These are phyloP conservation scores for Cheilosia variabilis DNA, from an alignment of 2,888 invertebrate species.

Conservation along the genomic window DNA sequence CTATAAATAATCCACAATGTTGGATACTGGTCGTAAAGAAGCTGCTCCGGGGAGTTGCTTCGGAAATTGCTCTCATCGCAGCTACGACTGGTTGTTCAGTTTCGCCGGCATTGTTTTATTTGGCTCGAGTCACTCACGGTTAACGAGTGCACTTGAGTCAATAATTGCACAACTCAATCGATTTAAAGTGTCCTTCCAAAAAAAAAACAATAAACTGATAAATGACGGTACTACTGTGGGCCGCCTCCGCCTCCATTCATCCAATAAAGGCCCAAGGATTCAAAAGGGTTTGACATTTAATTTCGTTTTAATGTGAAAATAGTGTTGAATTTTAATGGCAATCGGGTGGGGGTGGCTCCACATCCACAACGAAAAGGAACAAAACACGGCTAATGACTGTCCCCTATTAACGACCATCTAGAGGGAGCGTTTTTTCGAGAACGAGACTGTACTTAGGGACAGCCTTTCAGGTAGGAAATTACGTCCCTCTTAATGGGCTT, in stretches of 20 bases:
- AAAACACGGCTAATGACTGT: conserved; percentile 51
- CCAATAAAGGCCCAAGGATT: conserved; percentile 9
- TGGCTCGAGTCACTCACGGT: background rate
- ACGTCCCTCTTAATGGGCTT: conserved; percentile 41
- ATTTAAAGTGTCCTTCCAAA: background rate
- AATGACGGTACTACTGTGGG: conserved; percentile 13
- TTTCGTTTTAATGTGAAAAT: conserved; percentile 70
- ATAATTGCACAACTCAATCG: background rate
- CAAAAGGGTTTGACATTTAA: conserved; percentile 69
- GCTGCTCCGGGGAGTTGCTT: conserved; percentile 20
- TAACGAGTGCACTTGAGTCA: background rate
- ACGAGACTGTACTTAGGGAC: conserved; percentile 52
- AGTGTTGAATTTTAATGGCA: conserved; percentile 62
- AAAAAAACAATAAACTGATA: background rate
- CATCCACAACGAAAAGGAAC: conserved; percentile 11
- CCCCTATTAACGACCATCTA: conserved; percentile 59
- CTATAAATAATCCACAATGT: conserved; percentile 60
- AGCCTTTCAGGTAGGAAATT: conserved; percentile 48
- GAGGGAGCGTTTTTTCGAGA: conserved; percentile 26
- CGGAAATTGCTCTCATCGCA: conserved; percentile 7
- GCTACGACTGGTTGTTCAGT: conserved; percentile 34
- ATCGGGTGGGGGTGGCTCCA: background rate
- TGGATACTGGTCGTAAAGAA: conserved; percentile 50
- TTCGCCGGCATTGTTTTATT: background rate
- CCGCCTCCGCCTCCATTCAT: background rate